Conservation (phyloP, 2,113 vertebrate species). For the Aspiorhynchus laticeps region DNA sequence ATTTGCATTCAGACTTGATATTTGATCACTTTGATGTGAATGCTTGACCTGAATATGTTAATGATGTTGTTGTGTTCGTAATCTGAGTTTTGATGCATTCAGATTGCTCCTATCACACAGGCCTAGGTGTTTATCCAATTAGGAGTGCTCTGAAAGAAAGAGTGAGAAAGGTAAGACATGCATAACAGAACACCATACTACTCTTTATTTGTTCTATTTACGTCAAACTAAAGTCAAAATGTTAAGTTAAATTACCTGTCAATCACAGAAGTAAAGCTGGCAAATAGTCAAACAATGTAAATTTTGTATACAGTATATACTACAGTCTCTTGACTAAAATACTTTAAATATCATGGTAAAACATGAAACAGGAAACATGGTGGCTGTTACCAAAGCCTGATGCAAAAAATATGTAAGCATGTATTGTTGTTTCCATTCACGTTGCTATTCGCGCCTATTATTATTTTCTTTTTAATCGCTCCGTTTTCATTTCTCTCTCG, state of each 20-base stretch:
- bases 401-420: neutral
- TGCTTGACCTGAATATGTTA: constrained; percentile 9
- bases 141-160: constrained; percentile 4
- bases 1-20: constrained; percentile 13
- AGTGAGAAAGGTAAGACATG: constrained; percentile 7
- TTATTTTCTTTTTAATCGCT: too few species aligned
- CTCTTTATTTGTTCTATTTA: neutral
- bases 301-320: neutral
- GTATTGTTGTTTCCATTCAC: too few species aligned
- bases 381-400: neutral
- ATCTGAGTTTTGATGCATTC: constrained; percentile 8
- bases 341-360: constrained; percentile 5
- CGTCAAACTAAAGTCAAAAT: neutral
- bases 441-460: too few species aligned
- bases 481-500: too few species aligned
- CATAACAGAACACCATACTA: neutral
- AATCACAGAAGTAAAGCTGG: neutral
- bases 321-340: neutral
- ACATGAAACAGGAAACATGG: neutral
- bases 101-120: constrained; percentile 2
- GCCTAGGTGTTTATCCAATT: neutral
- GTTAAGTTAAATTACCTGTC: neutral
- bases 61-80: neutral
- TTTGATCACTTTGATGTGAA: constrained; percentile 10
- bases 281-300: neutral